Evolutionary conservation across 2,113 vertebrate genomes (phyloP).

Genomic region (Setophaga kirtlandii): DNA sequence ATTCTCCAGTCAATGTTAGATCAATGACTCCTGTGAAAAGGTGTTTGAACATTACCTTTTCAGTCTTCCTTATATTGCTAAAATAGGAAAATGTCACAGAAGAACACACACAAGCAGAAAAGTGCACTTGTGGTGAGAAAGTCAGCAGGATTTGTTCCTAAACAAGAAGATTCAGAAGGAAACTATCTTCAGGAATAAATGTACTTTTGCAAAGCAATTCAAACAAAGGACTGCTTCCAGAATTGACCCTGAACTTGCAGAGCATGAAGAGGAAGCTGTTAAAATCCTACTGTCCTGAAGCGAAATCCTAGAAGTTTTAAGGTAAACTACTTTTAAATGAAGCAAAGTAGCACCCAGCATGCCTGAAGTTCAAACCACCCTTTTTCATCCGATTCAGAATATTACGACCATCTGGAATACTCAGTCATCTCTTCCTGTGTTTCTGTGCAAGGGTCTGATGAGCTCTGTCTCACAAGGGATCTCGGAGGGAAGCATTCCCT

Average conservation of each 20-base stretch:
- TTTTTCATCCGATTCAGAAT: not conserved
- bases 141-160: not conserved
- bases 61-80: not conserved
- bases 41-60: not conserved
- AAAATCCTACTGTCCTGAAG: not conserved
- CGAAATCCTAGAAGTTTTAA: not conserved
- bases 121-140: not conserved
- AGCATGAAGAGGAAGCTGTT: not conserved
- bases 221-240: not conserved
- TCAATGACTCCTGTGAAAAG: not conserved
- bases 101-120: not conserved
- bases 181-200: not conserved
- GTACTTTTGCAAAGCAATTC: not conserved
- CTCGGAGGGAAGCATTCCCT: not conserved
- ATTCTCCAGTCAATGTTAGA: not conserved
- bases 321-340: conserved; percentile 21
- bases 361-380: not conserved
- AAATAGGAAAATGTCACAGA: not conserved
- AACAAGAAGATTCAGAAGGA: not conserved
- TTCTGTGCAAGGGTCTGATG: conserved; percentile 13
- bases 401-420: conserved; percentile 43
- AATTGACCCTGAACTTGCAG: not conserved
- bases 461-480: conserved; percentile 1
- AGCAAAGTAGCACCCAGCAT: not conserved
- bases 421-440: conserved; percentile 21